Evolutionary conservation across 2,888 invertebrate genomes (phyloP), one percentile per base, ranked within the genome.

Genomic region (Pristionchus fissidentatus): DNA sequence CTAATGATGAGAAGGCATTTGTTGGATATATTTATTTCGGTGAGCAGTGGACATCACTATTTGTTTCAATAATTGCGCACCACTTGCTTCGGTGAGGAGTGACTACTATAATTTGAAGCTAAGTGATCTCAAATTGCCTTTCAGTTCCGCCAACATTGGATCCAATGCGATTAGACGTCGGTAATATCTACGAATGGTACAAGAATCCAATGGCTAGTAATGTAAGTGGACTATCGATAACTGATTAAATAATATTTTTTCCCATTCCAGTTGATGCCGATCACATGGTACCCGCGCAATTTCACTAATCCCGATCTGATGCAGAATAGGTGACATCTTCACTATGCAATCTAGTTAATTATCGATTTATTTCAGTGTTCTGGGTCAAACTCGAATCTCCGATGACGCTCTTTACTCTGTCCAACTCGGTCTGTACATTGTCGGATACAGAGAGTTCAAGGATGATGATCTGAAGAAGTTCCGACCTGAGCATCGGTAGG

Each of bases 21-120:
- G 90, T 92, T 8, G 92, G 92, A n/a, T 92, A 90, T 81, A 91
- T 92, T 52, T 92, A 92, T 84, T 92, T 92, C 70, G 91, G 90
- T 90, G 43, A 77, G 43, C 8, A 32, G 32, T 43, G 57, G 22
- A 62, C 62, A 62, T 77, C 29, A 26, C 15, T 75, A 26, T 29
- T 75, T 49, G 46, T 10, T n/a, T 19, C 19, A 49, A 15, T 10
- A 49, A 15, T 49, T 49, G 19, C 19, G 49, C 10, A 15, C 49
- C 49, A 15, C 19, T 10, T 15, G 10, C 13, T 10, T 49, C 49
- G 49, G 49, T 49, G 49, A 15, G 13, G 10, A 19, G 49, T 15
- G 19, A 49, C 49, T n/a, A n/a, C 3, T 55, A 7, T 8, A 7
- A 15, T 8, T 2, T 26, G n/a, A 32, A 26, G 41, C 52, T 52